A percentile compares a stretch with the other conserved stretches of the same genome.
Evolutionary conservation across 1,140 invertebrate species (phyloP).

Genomic region (Eumeta japonica): DNA sequence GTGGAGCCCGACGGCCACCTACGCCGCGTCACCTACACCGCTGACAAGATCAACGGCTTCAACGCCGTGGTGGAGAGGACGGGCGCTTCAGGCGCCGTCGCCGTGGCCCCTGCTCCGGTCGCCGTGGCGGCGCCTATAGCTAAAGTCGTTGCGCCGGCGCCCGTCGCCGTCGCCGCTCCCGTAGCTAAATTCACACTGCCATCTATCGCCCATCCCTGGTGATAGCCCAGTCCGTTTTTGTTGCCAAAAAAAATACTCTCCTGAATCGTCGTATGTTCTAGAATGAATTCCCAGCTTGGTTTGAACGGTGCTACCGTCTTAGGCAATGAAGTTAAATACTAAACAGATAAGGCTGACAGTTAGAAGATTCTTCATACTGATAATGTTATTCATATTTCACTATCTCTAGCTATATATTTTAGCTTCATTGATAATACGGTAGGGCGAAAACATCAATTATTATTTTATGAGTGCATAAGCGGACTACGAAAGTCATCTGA

Average conservation of each 20-base stretch:
- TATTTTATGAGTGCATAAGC: not conserved
- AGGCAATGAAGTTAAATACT: not conserved
- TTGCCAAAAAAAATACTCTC: conserved; percentile 24
- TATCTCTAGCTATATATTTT: too few relatives aligned
- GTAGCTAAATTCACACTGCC: conserved; percentile 25
- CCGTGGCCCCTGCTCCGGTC: conserved; percentile 19
- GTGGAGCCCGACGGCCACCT: conserved; percentile 66
- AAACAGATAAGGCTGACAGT: too few relatives aligned
- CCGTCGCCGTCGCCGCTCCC: conserved; percentile 37
- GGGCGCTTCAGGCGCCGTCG: conserved; percentile 24
- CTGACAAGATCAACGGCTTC: conserved; percentile 57
- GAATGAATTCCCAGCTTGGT: not conserved
- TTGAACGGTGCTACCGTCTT: not conserved
- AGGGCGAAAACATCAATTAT: too few relatives aligned
- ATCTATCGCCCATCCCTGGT: conserved; percentile 40
- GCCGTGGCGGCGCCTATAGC: conserved; percentile 26
- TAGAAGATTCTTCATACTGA: too few relatives aligned
- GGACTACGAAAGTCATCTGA: not conserved
- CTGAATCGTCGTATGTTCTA: conserved; percentile 5
- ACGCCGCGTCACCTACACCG: conserved; percentile 60
- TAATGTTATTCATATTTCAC: not conserved
- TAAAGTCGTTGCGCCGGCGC: conserved; percentile 32
- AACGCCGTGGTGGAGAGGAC: conserved; percentile 60
- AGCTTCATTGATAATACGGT: too few relatives aligned
- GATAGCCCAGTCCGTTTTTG: conserved; percentile 20